A percentile compares a stretch with the other conserved stretches of the same genome.
Conservation (phyloP, 2,888 invertebrate species). For the Chelonus formosanus region DNA sequence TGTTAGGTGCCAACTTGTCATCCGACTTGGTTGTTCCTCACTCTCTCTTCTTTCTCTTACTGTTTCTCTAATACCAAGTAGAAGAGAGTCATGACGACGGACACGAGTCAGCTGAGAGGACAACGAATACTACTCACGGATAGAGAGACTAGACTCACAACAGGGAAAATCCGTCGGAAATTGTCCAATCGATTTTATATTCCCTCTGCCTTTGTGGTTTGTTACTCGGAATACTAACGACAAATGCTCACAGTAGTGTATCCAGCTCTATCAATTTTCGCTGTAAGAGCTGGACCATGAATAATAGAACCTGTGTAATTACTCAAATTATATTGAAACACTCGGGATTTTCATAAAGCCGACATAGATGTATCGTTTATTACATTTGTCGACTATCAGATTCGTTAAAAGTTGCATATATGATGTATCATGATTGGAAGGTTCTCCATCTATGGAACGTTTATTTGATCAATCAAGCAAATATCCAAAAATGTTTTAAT, state of each 20-base stretch:
- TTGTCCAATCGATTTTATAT: constrained; percentile 19
- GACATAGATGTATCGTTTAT: constrained; percentile 14
- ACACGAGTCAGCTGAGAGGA: constrained; percentile 23
- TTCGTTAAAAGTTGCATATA: constrained; percentile 6
- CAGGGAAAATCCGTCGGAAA: constrained; percentile 12
- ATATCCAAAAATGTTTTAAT: no score
- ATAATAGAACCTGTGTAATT: constrained; percentile 14
- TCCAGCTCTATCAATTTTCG: constrained; percentile 14
- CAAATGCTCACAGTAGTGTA: neutral
- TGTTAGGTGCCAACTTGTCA: constrained; percentile 50
- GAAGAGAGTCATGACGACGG: constrained; percentile 6
- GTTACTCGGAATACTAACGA: constrained; percentile 8
- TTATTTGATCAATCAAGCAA: no score
- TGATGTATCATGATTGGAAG: constrained; percentile 9
- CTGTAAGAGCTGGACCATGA: constrained; percentile 6
- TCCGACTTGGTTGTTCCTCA: constrained; percentile 28
- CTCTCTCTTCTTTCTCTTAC: constrained; percentile 18
- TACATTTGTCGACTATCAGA: constrained; percentile 16
- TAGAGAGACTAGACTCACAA: constrained; percentile 7
- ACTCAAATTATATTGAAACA: constrained; percentile 21
- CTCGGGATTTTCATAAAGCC: constrained; percentile 9
- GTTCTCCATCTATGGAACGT: neutral
- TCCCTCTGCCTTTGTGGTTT: constrained; percentile 1
- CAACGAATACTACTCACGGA: neutral
- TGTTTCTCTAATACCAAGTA: neutral